Conservation (phyloP, 2,113 vertebrate genomes). For the Apteryx owenii region DNA sequence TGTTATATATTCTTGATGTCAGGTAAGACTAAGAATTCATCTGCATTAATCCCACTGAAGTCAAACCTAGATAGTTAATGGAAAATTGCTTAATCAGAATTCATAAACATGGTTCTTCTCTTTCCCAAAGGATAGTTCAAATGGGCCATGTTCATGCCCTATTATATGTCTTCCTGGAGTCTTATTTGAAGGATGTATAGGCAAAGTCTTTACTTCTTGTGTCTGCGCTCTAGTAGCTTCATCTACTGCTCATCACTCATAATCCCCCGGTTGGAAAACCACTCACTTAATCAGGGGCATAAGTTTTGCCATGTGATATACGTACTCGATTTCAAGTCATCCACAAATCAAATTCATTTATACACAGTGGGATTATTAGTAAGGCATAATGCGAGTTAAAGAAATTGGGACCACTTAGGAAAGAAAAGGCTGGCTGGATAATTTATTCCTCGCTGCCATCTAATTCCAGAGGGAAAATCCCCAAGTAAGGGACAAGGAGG, state of each 20-base stretch:
- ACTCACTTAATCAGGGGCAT: not conserved
- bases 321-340: rapidly evolving
- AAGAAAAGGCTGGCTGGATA: not conserved
- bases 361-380: not conserved
- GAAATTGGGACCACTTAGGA: not conserved
- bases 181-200: not conserved
- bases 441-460: not conserved
- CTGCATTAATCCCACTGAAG: rapidly evolving
- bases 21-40: not conserved
- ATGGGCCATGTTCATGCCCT: rapidly evolving
- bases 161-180: not conserved
- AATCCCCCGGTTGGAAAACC: not conserved
- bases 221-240: not conserved
- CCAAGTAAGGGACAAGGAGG: not conserved
- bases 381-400: not conserved
- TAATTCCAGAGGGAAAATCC: not conserved
- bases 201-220: not conserved
- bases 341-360: not conserved
- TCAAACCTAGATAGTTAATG: not conserved
- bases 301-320: not conserved
- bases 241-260: not conserved
- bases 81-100: not conserved
- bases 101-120: not conserved
- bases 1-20: not conserved
- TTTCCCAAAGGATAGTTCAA: not conserved